Base-by-base conservation (phyloP, 2,888 invertebrate species). In the Lysandra bellargus region DNA sequence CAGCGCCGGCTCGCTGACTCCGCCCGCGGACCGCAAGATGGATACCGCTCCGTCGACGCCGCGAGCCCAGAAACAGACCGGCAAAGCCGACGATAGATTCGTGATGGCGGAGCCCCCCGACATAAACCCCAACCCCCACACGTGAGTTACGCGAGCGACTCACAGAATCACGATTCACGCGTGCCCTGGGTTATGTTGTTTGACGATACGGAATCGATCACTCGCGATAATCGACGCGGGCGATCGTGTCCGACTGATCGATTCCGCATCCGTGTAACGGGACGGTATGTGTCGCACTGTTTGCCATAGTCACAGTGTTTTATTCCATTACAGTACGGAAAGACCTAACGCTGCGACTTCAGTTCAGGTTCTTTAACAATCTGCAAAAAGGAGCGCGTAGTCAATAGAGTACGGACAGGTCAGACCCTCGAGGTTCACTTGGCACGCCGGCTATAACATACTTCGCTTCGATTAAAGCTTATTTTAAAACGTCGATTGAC, bases 331-430 rank as follows among this genome's bases (percentile, higher is more conserved):
- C 97, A 98, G 98, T 98, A 97, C 97, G 98, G 97, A 98, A 98
- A 98, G 98, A 98, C 96, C 97, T 98, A 96, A 97, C 97, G 95
- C 97, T 98, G 96, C 97, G 98, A 96, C 97, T 98, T 95, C 97
- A 97, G 96, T 98, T 97, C 97, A 96, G 98, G 96, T 98, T 98
- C 97, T 98, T 98, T 97, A 98, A 97, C 96, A 97, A 97, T 95
- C 96, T 97, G 95, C 97, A 97, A 96, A 97, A 97, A 96, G 96
- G 96, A 92, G 97, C 97, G 95, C 96, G 97, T 96, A 97, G 97
- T 96, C 97, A 97, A 96, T 97, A 96, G 88, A 95, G 82, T 82
- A 85, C 83, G 86, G 85, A 86, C 91, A 87, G 93, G 93, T 92
- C 90, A 92, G 90, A 86, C 88, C 89, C 89, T 12, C 80, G 80